Conservation (phyloP, 2,113 vertebrate genomes). For the Campylomormyrus tamandua region DNA sequence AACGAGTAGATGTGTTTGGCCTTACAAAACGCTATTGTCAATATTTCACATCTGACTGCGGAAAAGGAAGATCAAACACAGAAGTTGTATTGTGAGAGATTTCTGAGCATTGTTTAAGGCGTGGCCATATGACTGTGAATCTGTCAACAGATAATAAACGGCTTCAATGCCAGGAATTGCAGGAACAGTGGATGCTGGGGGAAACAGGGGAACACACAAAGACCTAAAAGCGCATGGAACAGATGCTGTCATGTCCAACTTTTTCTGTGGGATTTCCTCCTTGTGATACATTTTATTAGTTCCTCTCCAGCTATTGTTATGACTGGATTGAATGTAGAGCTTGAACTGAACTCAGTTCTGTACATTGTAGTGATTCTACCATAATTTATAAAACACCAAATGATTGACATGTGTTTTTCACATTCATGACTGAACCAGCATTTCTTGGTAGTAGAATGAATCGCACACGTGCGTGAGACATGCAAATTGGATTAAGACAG, state of each 20-base stretch:
- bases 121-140: conserved; percentile 49
- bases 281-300: not conserved
- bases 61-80: conserved; percentile 50
- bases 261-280: not conserved
- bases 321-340: not conserved
- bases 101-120: conserved; percentile 19
- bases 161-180: conserved; percentile 35
- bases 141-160: conserved; percentile 46
- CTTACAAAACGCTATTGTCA: not conserved
- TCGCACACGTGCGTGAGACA: not conserved
- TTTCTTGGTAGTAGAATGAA: not conserved
- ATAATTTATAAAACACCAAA: not conserved
- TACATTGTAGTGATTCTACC: not conserved
- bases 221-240: conserved; percentile 33
- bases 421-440: not conserved
- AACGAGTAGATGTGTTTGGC: not conserved
- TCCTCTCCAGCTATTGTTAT: not conserved
- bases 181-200: conserved; percentile 42
- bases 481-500: not conserved
- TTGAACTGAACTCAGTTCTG: not conserved
- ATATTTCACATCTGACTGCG: not conserved
- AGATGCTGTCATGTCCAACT: conserved; percentile 36
- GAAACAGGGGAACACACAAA: conserved; percentile 38
- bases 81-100: conserved; percentile 19
- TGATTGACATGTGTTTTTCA: not conserved